These are phyloP conservation scores for Strigops habroptila DNA, from an alignment of 2,113 vertebrate species.

Conservation along the genomic window DNA sequence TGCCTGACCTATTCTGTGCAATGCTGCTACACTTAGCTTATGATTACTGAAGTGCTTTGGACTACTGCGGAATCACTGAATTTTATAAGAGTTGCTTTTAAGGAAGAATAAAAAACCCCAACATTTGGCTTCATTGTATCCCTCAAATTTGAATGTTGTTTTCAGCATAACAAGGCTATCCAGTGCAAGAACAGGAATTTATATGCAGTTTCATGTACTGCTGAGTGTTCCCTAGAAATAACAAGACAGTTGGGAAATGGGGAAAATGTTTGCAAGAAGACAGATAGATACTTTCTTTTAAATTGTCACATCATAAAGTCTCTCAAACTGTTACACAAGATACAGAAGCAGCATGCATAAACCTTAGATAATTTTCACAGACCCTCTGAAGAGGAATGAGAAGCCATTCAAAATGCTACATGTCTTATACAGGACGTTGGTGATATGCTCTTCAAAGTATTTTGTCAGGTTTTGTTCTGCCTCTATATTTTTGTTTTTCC, in stretches of 20 bases:
- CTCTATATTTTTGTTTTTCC: not conserved
- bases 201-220: not conserved
- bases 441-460: not conserved
- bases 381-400: not conserved
- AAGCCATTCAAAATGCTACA: not conserved
- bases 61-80: not conserved
- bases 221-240: not conserved
- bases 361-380: constrained; percentile 38
- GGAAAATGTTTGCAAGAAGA: constrained; percentile 8
- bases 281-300: constrained; percentile 20
- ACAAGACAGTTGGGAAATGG: constrained; percentile 21
- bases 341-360: constrained; percentile 32
- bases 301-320: constrained; percentile 11
- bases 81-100: not conserved
- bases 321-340: constrained; percentile 12
- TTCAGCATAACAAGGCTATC: not conserved
- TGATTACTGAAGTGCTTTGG: not conserved
- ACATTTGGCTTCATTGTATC: not conserved
- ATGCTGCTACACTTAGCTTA: not conserved
- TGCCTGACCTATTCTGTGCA: not conserved
- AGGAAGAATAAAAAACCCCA: not conserved
- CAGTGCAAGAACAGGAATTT: not conserved
- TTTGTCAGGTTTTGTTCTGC: not conserved
- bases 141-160: not conserved
- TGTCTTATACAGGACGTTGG: not conserved